Conservation (phyloP, 2,797 vertebrate species). For the Gymnothorax reevesii region DNA sequence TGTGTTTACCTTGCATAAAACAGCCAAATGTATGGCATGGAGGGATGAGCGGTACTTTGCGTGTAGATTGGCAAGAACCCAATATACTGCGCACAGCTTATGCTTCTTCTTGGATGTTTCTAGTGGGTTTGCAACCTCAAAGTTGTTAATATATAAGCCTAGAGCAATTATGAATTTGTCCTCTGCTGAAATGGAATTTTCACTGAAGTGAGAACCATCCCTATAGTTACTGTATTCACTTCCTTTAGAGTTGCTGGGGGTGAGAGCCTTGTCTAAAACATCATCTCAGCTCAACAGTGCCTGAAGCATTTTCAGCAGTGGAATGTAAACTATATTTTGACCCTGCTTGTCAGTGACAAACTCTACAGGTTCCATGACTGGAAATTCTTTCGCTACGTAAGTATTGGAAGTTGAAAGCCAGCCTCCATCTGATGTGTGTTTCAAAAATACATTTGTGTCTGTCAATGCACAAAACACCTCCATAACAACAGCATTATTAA, state of each 20-base stretch:
- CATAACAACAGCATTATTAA: not conserved
- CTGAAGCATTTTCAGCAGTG: conserved; percentile 28
- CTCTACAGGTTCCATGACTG: conserved; percentile 14
- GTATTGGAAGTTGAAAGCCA: conserved; percentile 18
- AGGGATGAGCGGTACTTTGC: not conserved
- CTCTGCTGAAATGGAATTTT: not conserved
- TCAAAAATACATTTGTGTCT: conserved; percentile 23
- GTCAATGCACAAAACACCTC: conserved; percentile 11
- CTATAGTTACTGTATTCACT: not conserved
- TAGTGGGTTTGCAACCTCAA: not conserved
- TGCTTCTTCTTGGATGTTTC: not conserved
- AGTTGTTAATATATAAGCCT: not conserved
- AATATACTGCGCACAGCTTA: not conserved
- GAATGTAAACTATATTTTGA: conserved; percentile 25
- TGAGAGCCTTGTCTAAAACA: conserved; percentile 28
- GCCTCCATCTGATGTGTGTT: not conserved
- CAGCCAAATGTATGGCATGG: not conserved
- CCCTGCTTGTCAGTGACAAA: conserved; percentile 2
- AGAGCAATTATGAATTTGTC: not conserved
- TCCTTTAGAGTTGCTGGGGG: too few species aligned
- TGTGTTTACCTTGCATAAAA: not conserved
- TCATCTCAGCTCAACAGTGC: conserved; percentile 17
- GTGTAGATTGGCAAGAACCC: not conserved
- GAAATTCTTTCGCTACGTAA: conserved; percentile 30
- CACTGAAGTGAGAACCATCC: not conserved